Conservation (phyloP, 2,888 invertebrate genomes). For the Dusona sp. region DNA sequence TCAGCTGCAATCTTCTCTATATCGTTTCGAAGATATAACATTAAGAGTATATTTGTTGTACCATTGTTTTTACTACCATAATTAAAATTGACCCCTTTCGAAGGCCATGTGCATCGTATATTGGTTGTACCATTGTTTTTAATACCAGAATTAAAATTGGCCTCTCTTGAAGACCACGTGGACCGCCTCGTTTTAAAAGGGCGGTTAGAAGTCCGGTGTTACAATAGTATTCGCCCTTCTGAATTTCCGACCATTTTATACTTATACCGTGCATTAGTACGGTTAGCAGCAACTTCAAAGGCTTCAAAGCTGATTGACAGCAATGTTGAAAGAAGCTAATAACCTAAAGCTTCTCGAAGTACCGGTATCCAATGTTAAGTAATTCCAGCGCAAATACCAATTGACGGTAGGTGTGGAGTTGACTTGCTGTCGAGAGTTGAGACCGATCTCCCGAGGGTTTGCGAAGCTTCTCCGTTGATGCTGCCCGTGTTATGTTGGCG, state of each 20-base stretch:
- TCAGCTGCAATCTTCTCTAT: background rate
- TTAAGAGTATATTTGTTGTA: background rate
- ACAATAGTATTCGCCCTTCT: background rate
- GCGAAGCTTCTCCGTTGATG: slow-evolving; percentile 68
- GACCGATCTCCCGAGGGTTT: slow-evolving; percentile 71
- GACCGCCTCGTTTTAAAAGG: background rate
- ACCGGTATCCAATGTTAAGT: slow-evolving; percentile 18
- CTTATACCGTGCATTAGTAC: background rate
- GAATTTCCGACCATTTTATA: background rate
- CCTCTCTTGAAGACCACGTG: background rate
- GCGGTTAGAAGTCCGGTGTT: background rate
- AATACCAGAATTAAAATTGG: background rate
- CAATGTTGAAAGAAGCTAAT: background rate
- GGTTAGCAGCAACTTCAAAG: background rate
- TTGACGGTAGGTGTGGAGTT: slow-evolving; percentile 42
- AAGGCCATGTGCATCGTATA: background rate
- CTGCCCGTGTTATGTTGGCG: slow-evolving; percentile 69
- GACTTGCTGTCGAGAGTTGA: slow-evolving; percentile 35
- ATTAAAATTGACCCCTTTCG: background rate
- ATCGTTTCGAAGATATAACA: background rate
- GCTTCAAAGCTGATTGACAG: slow-evolving; percentile 11
- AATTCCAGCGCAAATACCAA: slow-evolving; percentile 26
- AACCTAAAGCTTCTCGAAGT: slow-evolving; percentile 7
- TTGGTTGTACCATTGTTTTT: background rate
- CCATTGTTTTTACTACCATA: background rate